Evolutionary conservation across 2,797 vertebrate species (phyloP).

Genomic region (Sebastes oblongus): DNA sequence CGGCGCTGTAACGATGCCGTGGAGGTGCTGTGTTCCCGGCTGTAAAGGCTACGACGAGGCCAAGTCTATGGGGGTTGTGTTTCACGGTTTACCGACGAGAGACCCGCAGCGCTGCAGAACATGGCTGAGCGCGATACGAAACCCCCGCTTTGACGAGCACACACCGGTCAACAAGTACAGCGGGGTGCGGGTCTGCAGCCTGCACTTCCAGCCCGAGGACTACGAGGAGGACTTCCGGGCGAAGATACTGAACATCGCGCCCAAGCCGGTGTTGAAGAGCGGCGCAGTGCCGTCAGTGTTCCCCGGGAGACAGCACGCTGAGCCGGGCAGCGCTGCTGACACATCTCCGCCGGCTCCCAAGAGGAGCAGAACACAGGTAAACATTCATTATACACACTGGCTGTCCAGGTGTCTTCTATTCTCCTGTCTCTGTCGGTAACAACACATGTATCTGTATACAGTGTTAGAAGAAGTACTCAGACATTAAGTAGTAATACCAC

Average conservation of each 20-base stretch:
- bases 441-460: no score
- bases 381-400: no score
- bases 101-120: slow-evolving; percentile 27
- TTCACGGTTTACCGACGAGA: slow-evolving; percentile 21
- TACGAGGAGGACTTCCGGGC: slow-evolving; percentile 31
- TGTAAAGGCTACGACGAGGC: slow-evolving; percentile 35
- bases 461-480: no score
- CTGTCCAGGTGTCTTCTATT: no score
- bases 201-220: slow-evolving; percentile 22
- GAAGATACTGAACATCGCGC: not conserved
- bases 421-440: no score
- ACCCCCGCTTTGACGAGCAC: not conserved
- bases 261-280: slow-evolving; percentile 18
- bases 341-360: not conserved
- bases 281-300: slow-evolving; percentile 25
- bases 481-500: no score
- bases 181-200: slow-evolving; percentile 25
- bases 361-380: not conserved
- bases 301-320: not conserved
- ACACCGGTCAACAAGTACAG: not conserved
- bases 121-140: slow-evolving; percentile 7
- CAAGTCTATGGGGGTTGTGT: slow-evolving; percentile 5
- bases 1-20: not conserved
- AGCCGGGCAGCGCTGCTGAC: not conserved
- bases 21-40: slow-evolving; percentile 30